phyloP scores from a whole-genome alignment of 1,140 invertebrate genomes.

The Heliconius hewitsoni region DNA sequence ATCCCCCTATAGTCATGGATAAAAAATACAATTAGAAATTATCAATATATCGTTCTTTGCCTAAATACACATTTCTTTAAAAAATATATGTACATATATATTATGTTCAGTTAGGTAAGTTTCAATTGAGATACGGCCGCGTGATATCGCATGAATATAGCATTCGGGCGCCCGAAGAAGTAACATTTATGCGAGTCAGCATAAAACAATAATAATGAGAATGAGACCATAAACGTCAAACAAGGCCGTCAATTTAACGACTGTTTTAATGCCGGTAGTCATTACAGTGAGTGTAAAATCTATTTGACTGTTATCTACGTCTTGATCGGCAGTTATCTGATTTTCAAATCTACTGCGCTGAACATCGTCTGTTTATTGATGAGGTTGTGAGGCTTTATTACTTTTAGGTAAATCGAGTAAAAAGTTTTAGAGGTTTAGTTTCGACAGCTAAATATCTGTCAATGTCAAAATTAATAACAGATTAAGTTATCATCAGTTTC shows the following conservation, averaged over 20 bases:
- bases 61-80: neutral
- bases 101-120: neutral
- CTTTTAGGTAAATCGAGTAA: too few species aligned
- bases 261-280: constrained; percentile 38
- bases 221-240: constrained; percentile 37
- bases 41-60: neutral
- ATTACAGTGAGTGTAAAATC: constrained; percentile 35
- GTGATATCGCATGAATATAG: neutral
- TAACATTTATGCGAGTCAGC: constrained; percentile 6
- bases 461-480: too few species aligned
- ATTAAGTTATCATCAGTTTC: too few species aligned
- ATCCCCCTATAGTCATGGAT: too few species aligned
- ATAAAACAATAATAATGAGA: constrained; percentile 36
- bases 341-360: neutral
- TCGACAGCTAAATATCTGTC: too few species aligned
- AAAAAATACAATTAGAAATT: too few species aligned
- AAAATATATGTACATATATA: neutral
- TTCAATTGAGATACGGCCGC: neutral
- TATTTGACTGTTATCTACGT: constrained; percentile 40
- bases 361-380: neutral
- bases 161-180: neutral
- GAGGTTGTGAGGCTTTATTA: neutral
- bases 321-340: constrained; percentile 5
- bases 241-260: constrained; percentile 38
- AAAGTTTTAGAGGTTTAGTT: too few species aligned